Base-by-base conservation (phyloP, 2,797 vertebrate genomes). In the Sebastes oblongus region DNA sequence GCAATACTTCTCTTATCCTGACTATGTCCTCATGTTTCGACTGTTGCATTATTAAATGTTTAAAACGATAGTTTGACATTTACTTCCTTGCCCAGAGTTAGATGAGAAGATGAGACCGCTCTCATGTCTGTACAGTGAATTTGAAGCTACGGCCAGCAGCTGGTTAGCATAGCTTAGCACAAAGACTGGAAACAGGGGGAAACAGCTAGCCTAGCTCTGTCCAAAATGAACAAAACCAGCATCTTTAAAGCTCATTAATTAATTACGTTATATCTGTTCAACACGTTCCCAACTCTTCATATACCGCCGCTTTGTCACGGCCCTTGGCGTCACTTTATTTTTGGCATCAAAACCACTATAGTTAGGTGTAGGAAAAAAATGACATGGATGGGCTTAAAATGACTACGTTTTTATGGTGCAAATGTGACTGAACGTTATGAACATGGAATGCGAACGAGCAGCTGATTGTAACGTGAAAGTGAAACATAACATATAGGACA, bases 381-480 rank as follows among this genome's bases (percentile, higher is more conserved):
- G 1, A 42, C 39, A 42, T 7, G 5, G 39, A 16, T 42, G 39
- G 13, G 39, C 39, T 42, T 42, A 42, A 42, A 42, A 42, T 6
- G 1, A 42, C 39, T 1, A 42, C 0, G 39, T 42, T 14, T 42
- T 14, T 42, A 42, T 16, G 14, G 0, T 42, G 39, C 13, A 42
- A 42, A 42, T 42, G 39, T 42, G 6, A 42, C 14, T 42, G 39
- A 42, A 42, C 0, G 39, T 42, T 42, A 0, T 42, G 14, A 42
- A 42, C 39, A 42, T 0, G 0, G 14, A 16, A 42, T 0, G 0
- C 2, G 36, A 39, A 39, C 4, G 3, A 42, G 0, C 14, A 42
- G 39, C 39, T 42, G 2, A 42, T 0, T 42, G 39, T 1, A 42
- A 42, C 14, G 2, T 36, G 36, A 2, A 36, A 36, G 39, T 42